A percentile compares a stretch with the other conserved stretches of the same genome.
phyloP scores from a whole-genome alignment of 2,888 invertebrate genomes.

The Branchinecta sandiegonensis region DNA sequence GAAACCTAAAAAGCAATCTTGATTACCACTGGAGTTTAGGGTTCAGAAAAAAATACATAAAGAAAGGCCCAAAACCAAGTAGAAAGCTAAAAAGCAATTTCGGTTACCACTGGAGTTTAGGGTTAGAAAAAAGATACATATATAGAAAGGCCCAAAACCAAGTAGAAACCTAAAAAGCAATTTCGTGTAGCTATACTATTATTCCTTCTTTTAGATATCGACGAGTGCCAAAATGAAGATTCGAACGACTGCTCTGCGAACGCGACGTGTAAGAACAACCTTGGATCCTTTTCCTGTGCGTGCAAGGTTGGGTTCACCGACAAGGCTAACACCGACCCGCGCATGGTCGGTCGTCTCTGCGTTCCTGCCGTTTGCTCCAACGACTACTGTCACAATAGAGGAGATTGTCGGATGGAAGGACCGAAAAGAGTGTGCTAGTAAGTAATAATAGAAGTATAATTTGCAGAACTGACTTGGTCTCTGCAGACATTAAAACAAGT shows the following conservation, averaged over 20 bases:
- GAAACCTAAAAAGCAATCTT: too few relatives aligned
- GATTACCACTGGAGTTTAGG: too few relatives aligned
- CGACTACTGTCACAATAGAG: slow-evolving; percentile 65
- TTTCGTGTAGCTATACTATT: too few relatives aligned
- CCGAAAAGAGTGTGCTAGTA: slow-evolving; percentile 62
- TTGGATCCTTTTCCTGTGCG: slow-evolving; percentile 64
- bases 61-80: too few relatives aligned
- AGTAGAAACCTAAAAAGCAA: too few relatives aligned
- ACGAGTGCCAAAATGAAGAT: slow-evolving; percentile 67
- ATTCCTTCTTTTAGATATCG: slow-evolving; percentile 46
- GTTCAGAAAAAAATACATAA: too few relatives aligned
- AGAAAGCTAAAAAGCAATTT: too few relatives aligned
- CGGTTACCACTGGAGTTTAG: too few relatives aligned
- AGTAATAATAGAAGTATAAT: slow-evolving; percentile 32
- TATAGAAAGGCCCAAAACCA: too few relatives aligned
- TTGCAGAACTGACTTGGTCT: too few relatives aligned
- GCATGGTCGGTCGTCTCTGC: slow-evolving; percentile 57
- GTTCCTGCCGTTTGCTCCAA: slow-evolving; percentile 48
- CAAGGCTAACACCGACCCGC: slow-evolving; percentile 46
- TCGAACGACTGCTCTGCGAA: slow-evolving; percentile 69
- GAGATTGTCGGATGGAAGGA: slow-evolving; percentile 60
- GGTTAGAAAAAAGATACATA: too few relatives aligned
- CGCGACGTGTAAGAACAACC: slow-evolving; percentile 62
- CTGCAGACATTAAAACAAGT: too few relatives aligned
- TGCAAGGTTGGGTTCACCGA: slow-evolving; percentile 63